phyloP scores from a whole-genome alignment of 2,888 invertebrate species.

The Erannis defoliaria region DNA sequence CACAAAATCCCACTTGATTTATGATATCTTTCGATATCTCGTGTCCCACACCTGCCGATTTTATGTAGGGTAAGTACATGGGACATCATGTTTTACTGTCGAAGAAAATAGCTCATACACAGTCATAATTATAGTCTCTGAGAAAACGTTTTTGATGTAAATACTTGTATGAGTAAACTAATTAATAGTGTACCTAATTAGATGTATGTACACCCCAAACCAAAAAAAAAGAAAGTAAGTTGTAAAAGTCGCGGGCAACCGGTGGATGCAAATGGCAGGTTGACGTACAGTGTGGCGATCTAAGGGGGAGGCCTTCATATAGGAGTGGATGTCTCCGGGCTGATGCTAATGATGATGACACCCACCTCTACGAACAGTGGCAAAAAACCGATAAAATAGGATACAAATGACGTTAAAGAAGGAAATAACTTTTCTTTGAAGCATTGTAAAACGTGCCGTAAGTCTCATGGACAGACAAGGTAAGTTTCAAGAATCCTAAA shows the following conservation, averaged over 20 bases:
- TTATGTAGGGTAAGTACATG: slow-evolving; percentile 49
- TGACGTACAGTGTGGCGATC: no score
- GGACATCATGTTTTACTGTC: slow-evolving; percentile 26
- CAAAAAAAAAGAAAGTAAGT: no score
- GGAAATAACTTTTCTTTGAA: background rate
- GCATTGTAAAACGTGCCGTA: slow-evolving; percentile 8
- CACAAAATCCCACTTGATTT: slow-evolving; percentile 72
- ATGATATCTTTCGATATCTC: slow-evolving; percentile 61
- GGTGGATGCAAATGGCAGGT: no score
- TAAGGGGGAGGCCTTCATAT: no score
- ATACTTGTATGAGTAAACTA: no score
- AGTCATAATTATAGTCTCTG: background rate
- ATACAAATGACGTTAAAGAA: slow-evolving; percentile 3
- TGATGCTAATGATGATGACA: no score
- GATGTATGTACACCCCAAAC: no score
- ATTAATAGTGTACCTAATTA: no score
- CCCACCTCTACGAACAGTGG: background rate
- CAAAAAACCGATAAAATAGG: background rate
- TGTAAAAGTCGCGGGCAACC: no score
- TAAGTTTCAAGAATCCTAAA: slow-evolving; percentile 27
- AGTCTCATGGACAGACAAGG: slow-evolving; percentile 8
- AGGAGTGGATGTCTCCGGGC: no score
- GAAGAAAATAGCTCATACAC: slow-evolving; percentile 10
- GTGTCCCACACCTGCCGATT: slow-evolving; percentile 65
- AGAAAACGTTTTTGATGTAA: background rate